Base-by-base conservation (phyloP, 2,113 vertebrate species). In the Cebidichthys violaceus region DNA sequence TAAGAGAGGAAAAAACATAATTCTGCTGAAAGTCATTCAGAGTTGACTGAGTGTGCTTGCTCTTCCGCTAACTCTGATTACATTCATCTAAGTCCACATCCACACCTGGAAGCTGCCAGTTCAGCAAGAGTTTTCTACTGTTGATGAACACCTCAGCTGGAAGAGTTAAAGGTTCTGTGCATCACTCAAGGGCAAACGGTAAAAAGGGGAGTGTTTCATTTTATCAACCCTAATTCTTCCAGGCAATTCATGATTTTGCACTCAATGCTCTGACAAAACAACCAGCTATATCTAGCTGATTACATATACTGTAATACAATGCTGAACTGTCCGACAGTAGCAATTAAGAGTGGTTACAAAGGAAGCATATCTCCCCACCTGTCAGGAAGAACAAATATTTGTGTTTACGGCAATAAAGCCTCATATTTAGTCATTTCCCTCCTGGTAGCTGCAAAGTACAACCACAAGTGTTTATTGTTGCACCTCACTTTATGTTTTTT, bases 41-140 rank as follows among this genome's bases (percentile, higher is more conserved):
- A 79, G 81, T 75, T 81, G 79, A 90, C 68, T 71, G 77, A 79
- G 89, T 37, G 6, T 54, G 62, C 15, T 57, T 57, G 35, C 67
- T 81, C 79, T 20, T 62, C 77, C 6, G 22, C 75, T 68, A 79
- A 43, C 75, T 77, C 78, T 57, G 59, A 85, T 88, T 65, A 65
- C 70, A 61, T 80, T 75, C 41, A 88, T 86, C 55, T 31, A 29
- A 35, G 70, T 72, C 66, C 65, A 80, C 79, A 83, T 75, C 78
- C 73, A 59, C 87, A 87, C 74, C 77, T 87, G 77, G 79, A 87
- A 77, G 72, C 68, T 84, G 68, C 35, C 24, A 67, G 64, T 13
- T n/a, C 17, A 62, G 39, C 43, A 43, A 9, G 5, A 64, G 27
- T 24, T 37, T 33, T 65, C 39, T 45, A 1, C 60, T 74, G 75